These are phyloP conservation scores for Platysternon megacephalum DNA, from an alignment of 2,113 vertebrate species.

Conservation along the genomic window DNA sequence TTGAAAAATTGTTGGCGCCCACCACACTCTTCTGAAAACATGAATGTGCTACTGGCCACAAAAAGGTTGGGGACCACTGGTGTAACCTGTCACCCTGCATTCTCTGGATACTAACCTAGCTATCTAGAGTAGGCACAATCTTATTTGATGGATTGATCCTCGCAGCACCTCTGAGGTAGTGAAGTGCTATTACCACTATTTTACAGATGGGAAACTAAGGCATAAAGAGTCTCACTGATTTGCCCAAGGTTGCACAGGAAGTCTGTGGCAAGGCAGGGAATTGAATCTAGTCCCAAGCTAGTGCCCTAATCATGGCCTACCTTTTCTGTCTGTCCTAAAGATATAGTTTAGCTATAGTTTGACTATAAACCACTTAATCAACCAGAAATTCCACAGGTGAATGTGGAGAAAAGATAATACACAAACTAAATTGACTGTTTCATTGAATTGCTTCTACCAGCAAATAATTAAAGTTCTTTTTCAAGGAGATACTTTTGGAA, in stretches of 20 bases:
- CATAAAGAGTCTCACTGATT: background rate
- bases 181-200: background rate
- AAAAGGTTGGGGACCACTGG: too few relatives aligned
- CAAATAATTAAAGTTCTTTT: background rate
- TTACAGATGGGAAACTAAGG: background rate
- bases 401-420: fast-evolving
- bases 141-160: background rate
- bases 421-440: background rate
- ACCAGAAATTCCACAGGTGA: background rate
- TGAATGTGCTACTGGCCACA: too few relatives aligned
- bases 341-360: background rate
- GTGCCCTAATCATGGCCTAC: background rate
- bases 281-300: background rate
- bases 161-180: background rate
- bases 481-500: background rate
- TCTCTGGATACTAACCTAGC: background rate
- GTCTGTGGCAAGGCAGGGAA: background rate
- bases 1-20: too few relatives aligned
- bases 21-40: too few relatives aligned
- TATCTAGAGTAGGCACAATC: background rate
- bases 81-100: background rate
- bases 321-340: background rate
- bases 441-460: background rate
- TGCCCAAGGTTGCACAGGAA: background rate
- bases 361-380: background rate